Percentiles rank a stretch among this genome's conserved stretches.
phyloP scores from a whole-genome alignment of 2,888 invertebrate genomes.

The Cantharis lateralis region DNA sequence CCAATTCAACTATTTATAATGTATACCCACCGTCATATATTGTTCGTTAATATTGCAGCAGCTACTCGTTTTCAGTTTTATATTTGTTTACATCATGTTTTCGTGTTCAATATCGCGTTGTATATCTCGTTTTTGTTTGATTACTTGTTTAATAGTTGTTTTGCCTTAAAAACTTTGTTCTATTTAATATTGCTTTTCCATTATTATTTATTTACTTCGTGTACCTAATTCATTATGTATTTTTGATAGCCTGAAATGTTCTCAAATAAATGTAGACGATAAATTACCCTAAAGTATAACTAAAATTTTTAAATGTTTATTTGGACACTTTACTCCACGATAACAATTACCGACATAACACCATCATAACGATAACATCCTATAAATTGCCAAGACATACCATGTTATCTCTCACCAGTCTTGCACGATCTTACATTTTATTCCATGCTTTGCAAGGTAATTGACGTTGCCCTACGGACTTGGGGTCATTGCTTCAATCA shows the following conservation, averaged over 20 bases:
- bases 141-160: slow-evolving; percentile 31
- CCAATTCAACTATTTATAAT: slow-evolving; percentile 33
- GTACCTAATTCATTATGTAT: slow-evolving; percentile 9
- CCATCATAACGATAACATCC: neutral
- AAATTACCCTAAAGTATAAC: neutral
- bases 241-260: slow-evolving; percentile 7
- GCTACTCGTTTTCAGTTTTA: slow-evolving; percentile 31
- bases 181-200: slow-evolving; percentile 29
- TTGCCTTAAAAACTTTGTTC: slow-evolving; percentile 25
- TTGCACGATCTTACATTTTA: neutral
- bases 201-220: slow-evolving; percentile 13
- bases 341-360: neutral
- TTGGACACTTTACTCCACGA: neutral
- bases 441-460: no score
- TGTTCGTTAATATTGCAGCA: slow-evolving; percentile 25
- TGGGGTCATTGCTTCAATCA: no score
- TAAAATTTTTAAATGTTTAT: slow-evolving; percentile 1
- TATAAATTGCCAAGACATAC: neutral
- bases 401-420: neutral
- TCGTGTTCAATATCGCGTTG: slow-evolving; percentile 26
- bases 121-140: slow-evolving; percentile 30
- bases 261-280: neutral
- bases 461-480: no score
- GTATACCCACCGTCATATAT: neutral
- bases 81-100: slow-evolving; percentile 25